These are phyloP conservation scores for Ericerus pela DNA, from an alignment of 1,140 invertebrate genomes.

Conservation along the genomic window DNA sequence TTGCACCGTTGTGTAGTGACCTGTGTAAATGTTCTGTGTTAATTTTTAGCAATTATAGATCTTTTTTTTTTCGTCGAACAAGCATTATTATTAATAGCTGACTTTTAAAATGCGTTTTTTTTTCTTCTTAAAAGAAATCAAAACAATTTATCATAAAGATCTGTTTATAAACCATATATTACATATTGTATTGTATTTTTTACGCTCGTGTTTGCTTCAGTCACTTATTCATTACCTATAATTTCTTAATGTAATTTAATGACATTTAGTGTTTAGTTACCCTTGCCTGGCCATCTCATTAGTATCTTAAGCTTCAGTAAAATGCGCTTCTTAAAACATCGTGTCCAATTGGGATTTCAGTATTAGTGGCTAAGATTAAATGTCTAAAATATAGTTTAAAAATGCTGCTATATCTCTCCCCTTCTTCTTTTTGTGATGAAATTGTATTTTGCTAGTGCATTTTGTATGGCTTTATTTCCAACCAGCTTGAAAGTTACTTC, in stretches of 20 bases:
- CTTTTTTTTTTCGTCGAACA: slow-evolving; percentile 16
- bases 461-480: too few species aligned
- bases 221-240: slow-evolving; percentile 13
- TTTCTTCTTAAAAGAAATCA: neutral
- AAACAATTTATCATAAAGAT: too few species aligned
- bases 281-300: slow-evolving; percentile 22
- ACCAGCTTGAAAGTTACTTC: too few species aligned
- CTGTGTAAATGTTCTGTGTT: slow-evolving; percentile 12
- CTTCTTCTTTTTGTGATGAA: too few species aligned
- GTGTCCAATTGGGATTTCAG: too few species aligned
- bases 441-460: too few species aligned
- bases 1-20: slow-evolving; percentile 10
- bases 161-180: too few species aligned
- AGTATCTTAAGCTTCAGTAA: slow-evolving; percentile 24
- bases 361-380: too few species aligned
- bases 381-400: too few species aligned
- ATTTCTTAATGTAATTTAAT: slow-evolving; percentile 7
- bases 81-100: slow-evolving; percentile 18
- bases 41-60: slow-evolving; percentile 19
- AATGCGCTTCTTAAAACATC: slow-evolving; percentile 10
- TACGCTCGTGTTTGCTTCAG: slow-evolving; percentile 17
- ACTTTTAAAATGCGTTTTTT: slow-evolving; percentile 10
- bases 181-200: slow-evolving; percentile 14
- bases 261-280: slow-evolving; percentile 10
- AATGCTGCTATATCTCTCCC: too few species aligned